Evolutionary conservation across 2,888 invertebrate genomes (phyloP).

Genomic region (Hydrotaea diabolus): DNA sequence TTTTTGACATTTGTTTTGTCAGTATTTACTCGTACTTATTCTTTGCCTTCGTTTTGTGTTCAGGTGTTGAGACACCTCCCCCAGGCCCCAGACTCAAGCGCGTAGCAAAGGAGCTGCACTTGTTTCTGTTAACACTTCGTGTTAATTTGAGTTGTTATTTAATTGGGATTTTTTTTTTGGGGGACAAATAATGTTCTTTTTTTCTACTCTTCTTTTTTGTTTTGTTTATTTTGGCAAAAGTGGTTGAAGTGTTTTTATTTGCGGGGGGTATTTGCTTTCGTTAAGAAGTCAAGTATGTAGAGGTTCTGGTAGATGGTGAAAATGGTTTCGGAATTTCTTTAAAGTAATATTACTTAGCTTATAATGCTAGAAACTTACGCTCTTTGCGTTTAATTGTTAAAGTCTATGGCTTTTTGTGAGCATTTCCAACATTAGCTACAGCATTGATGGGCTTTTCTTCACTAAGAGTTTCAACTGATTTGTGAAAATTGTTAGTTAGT

Average conservation of each 20-base stretch:
- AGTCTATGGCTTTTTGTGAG: too few relatives aligned
- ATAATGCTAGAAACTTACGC: too few relatives aligned
- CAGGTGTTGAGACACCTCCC: not conserved
- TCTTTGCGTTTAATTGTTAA: too few relatives aligned
- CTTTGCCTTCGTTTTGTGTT: conserved; percentile 31
- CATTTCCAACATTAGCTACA: too few relatives aligned
- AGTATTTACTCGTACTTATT: conserved; percentile 43
- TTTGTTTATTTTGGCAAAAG: conserved; percentile 9
- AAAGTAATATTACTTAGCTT: too few relatives aligned
- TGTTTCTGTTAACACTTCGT: conserved; percentile 16
- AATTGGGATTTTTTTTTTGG: conserved; percentile 6
- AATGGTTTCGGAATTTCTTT: too few relatives aligned
- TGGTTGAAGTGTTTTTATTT: not conserved
- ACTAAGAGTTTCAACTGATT: too few relatives aligned
- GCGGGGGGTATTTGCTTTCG: conserved; percentile 12
- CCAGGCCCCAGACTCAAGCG: not conserved
- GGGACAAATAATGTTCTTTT: not conserved
- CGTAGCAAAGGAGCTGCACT: not conserved
- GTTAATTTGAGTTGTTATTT: conserved; percentile 42
- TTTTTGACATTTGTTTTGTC: conserved; percentile 47
- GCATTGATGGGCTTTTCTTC: too few relatives aligned
- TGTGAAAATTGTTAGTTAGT: too few relatives aligned
- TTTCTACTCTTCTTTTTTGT: not conserved
- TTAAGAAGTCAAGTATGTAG: conserved; percentile 3
- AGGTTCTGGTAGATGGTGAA: not conserved